Evolutionary conservation across 2,888 invertebrate genomes (phyloP).

Genomic region (Cephus pygmeus): DNA sequence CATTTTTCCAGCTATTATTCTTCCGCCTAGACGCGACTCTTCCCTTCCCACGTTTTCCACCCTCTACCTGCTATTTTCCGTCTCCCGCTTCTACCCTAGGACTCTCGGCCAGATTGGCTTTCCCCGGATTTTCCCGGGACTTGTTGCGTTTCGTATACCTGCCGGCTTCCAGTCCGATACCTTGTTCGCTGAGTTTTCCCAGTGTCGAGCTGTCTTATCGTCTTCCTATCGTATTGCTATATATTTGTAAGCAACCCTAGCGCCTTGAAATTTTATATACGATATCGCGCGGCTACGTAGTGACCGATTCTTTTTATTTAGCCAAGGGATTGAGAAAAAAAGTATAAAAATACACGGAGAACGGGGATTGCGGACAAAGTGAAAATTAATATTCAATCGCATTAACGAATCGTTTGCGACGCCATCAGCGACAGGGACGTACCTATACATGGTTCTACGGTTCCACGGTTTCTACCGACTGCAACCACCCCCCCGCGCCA

Average conservation of each 20-base stretch:
- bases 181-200: not conserved
- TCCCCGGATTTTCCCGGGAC: not conserved
- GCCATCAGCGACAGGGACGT: constrained; percentile 41
- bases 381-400: constrained; percentile 64
- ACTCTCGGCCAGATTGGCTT: not conserved
- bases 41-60: constrained; percentile 25
- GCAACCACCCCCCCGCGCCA: not conserved
- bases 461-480: not conserved
- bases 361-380: constrained; percentile 42
- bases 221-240: not conserved
- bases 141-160: constrained; percentile 3
- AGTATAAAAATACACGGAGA: not conserved
- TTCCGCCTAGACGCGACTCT: constrained; percentile 20
- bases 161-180: not conserved
- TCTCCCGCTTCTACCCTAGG: constrained; percentile 20
- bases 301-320: not conserved
- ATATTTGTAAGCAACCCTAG: not conserved
- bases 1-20: constrained; percentile 41
- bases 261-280: not conserved
- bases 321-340: not conserved
- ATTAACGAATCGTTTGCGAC: constrained; percentile 62
- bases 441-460: not conserved
- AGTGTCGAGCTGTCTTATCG: not conserved
- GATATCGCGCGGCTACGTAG: not conserved
- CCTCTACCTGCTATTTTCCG: constrained; percentile 15